Evolutionary conservation across 2,888 invertebrate species (phyloP), one percentile per base, ranked within the genome.

Genomic region (Mechanitis mazaeus): DNA sequence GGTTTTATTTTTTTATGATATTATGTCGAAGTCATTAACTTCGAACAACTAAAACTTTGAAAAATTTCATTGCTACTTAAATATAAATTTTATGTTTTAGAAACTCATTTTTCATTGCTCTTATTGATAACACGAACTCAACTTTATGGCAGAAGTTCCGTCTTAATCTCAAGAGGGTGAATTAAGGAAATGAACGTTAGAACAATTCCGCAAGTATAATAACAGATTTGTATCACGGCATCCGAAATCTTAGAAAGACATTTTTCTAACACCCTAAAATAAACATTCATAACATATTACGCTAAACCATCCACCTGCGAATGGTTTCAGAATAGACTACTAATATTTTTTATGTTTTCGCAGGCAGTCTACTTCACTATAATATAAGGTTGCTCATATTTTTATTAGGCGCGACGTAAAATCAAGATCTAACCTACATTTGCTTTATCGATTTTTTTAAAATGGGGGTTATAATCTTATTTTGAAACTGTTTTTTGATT

Each of bases 331-430:
- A 77, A 78, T 79, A 75, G 62, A 66, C 70, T 64, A 61, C 7
- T 38, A 61, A 59, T 74, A 74, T 72, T 81, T 84, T 83, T 87
- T 87, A 88, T 85, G 80, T 81, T 80, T 84, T 85, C 85, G 76
- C 72, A 74, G 76, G 75, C 79, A 81, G 81, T 82, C 81, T 84
- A 83, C 82, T 84, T 81, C 79, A 80, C 70, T 81, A 80, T 79
- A 83, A 80, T 80, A 77, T 73, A 73, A 76, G 72, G 76, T 77
- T 77, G 74, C 80, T 84, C 79, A 86, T 86, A 84, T 84, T 87
- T 1, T 87, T 87, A 87, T 84, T 85, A 81, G 83, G 69, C 70
- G 72, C 71, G 72, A 76, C 76, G 76, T 81, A 79, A 84, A 83
- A 83, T 50, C 50, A 31, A 50, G 9, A 9, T 9, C 1, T 42